Evolutionary conservation across 2,888 invertebrate species (phyloP), one percentile per base, ranked within the genome.

Genomic region (Lithophane ornitopus): DNA sequence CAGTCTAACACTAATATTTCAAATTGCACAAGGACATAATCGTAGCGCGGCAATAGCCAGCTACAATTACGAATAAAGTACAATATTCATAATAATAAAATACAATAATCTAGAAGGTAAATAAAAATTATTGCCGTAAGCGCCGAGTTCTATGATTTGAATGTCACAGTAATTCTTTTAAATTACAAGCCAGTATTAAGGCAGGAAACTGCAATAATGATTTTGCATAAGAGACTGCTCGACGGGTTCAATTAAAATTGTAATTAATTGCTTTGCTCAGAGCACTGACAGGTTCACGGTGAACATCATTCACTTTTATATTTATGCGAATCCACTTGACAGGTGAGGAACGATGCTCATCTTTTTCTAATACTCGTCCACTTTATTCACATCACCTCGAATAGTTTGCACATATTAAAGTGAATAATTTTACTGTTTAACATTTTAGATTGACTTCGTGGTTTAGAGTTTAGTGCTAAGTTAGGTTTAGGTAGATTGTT

Each of bases 231-330:
- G 88, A 89, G 89, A 90, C 90, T 92, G 88, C 89, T 93, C 89
- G 92, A 91, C 93, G 91, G 91, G 90, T 93, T 93, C 93, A 94
- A 94, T 94, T 88, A 96, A 95, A 95, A 94, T 93, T 92, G 91
- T 95, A 94, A 96, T 96, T 95, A 95, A 96, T 96, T 94, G 94
- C 94, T 93, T 88, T 90, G 92, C 91, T 91, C 92, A 86, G 90
- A 92, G 91, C 90, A 91, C 94, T 94, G 95, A 94, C 95, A 93
- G 93, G 90, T 90, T 92, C 92, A 92, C 92, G 90, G 92, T 81
- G 92, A 91, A 90, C 94, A 95, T 96, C 94, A 94, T 93, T 95
- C 94, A 95, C 93, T 94, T 94, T 94, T 94, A 94, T 95, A 94
- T 95, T 94, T 95, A 95, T 94, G 95, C 93, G 94, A 94, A 94